Conservation (phyloP, 2,888 invertebrate genomes). For the Tetranychus truncatus region DNA sequence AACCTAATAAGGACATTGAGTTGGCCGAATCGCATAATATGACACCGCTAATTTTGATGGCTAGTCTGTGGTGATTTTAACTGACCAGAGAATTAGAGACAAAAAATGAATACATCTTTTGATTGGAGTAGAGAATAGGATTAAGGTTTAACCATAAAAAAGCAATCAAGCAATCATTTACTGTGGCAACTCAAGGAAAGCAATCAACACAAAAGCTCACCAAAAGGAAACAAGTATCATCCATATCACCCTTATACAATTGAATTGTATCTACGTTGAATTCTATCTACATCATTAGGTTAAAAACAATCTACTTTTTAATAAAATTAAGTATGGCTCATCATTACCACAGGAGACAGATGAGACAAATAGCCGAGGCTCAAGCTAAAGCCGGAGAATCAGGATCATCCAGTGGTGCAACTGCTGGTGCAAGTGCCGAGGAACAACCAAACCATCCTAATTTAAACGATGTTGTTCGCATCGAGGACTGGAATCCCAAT, state of each 20-base stretch:
- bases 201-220: no score
- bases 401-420: slow-evolving; percentile 12
- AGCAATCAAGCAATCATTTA: no score
- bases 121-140: no score
- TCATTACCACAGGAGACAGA: slow-evolving; percentile 20
- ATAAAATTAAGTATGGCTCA: slow-evolving; percentile 16
- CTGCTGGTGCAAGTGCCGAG: slow-evolving; percentile 16
- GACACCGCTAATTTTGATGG: no score
- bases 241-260: neutral
- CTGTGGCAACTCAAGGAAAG: no score
- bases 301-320: neutral
- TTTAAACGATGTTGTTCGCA: slow-evolving; percentile 3
- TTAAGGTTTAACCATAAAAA: no score
- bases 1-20: no score
- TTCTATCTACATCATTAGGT: neutral
- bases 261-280: neutral
- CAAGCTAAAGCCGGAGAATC: slow-evolving; percentile 20
- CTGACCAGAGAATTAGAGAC: no score
- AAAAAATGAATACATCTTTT: no score
- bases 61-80: no score
- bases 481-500: slow-evolving; percentile 42
- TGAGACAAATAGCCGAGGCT: slow-evolving; percentile 21
- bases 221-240: no score
- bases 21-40: no score
- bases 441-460: neutral